These are phyloP conservation scores for Nixonia krombeini DNA, from an alignment of 1,140 invertebrate genomes.

Conservation along the genomic window DNA sequence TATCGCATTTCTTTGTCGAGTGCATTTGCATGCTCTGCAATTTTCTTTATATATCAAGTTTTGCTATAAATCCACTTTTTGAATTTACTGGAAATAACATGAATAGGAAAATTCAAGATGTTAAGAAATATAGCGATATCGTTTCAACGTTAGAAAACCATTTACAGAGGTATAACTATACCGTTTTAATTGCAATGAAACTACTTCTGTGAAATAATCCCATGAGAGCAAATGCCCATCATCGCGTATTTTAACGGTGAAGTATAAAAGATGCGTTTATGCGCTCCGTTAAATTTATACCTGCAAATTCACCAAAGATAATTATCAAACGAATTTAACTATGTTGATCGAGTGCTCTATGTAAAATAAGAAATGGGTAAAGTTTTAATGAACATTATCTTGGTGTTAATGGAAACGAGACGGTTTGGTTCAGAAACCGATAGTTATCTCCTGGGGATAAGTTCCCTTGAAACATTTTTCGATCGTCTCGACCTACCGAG, in stretches of 20 bases:
- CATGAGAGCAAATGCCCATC: neutral
- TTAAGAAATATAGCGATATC: no score
- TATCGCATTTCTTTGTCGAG: no score
- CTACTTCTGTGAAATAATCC: neutral
- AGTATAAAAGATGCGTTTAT: constrained; percentile 26
- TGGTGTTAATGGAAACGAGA: constrained; percentile 29
- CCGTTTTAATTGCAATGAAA: neutral
- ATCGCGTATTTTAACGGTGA: constrained; percentile 15
- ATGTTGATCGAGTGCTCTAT: constrained; percentile 21
- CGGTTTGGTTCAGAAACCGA: constrained; percentile 27
- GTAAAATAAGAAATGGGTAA: constrained; percentile 39
- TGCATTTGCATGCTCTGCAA: no score
- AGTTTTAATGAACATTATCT: constrained; percentile 41
- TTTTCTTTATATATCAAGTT: no score
- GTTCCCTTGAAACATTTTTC: constrained; percentile 12
- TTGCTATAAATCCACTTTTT: no score
- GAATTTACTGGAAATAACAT: no score
- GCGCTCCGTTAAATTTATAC: constrained; percentile 33
- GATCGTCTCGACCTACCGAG: neutral
- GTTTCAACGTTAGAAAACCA: no score
- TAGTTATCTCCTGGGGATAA: constrained; percentile 25
- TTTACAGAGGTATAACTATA: no score
- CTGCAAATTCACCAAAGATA: constrained; percentile 21
- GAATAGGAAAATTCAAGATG: no score
- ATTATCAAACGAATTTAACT: constrained; percentile 17